Base-by-base conservation (phyloP, 1,140 invertebrate genomes). In the Parapsyche elsis region DNA sequence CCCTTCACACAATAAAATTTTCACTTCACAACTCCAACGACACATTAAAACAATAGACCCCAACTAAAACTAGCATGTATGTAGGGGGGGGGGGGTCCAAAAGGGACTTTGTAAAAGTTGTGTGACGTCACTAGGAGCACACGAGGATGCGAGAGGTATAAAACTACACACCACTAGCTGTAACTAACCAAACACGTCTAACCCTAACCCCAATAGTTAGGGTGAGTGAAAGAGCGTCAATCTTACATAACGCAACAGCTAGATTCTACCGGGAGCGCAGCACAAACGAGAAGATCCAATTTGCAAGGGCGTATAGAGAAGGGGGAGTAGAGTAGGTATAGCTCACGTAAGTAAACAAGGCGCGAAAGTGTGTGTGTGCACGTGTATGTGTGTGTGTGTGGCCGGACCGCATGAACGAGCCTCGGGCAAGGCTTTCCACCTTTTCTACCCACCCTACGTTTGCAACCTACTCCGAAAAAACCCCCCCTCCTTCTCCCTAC, bases 231-330 rank as follows among this genome's bases (percentile, higher is more conserved):
- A 53, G 16, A 0, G 64, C 64, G 64, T 67, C 64, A 67, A 67
- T 67, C 64, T 67, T 67, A 67, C 64, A 67, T 67, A 67, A 67
- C 64, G 10, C 10, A 24, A 24, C 64, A 23, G 24, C 64, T 67
- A 67, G 64, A 67, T 23, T 23, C 9, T 67, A 26, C 23, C 64
- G 24, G 64, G 64, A 26, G 23, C 21, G 64, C 64, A 67, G 64
- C 2, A 14, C 4, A 53, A 2, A 12, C 49, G 12, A 53, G 49
- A 10, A 16, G 49, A 14, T 53, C 1, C 49, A 53, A 53, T n/a
- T n/a, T n/a, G n/a, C n/a, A 53, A 2, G 16, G 12, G 49, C 16
- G 12, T n/a, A n/a, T n/a, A 2, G 49, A 2, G 49, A 5, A 14
- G 57, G 16, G 57, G 16, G 57, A 16, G 57, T 19, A 19, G 9